phyloP scores from a whole-genome alignment of 2,888 invertebrate species.

The Sminthurinus aureus region DNA sequence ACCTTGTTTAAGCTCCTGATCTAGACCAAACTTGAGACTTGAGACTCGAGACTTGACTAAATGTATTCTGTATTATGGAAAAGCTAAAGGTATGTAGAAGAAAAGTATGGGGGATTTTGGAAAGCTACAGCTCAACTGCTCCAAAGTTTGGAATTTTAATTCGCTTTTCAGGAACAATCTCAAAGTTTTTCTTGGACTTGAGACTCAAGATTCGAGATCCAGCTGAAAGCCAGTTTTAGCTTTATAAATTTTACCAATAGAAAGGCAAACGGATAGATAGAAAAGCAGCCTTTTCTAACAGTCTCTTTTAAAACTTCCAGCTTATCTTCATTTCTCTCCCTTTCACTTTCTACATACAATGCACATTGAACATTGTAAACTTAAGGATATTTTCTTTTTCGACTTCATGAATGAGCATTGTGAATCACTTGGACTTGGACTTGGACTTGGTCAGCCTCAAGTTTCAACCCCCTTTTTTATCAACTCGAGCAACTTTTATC shows the following conservation, averaged over 20 bases:
- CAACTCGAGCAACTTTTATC: conserved; percentile 16
- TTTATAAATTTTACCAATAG: no score
- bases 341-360: no score
- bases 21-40: background rate
- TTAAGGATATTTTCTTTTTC: no score
- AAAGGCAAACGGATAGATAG: no score
- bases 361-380: no score
- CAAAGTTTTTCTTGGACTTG: conserved; percentile 13
- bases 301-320: background rate
- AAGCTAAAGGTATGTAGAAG: background rate
- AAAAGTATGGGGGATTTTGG: conserved; percentile 33
- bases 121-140: conserved; percentile 33
- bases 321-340: background rate
- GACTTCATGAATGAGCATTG: no score
- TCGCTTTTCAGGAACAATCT: conserved; percentile 19
- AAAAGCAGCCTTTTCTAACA: background rate
- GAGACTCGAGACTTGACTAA: no score
- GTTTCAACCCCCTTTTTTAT: background rate
- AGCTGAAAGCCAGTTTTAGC: background rate
- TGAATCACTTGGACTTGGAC: no score
- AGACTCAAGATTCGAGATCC: background rate
- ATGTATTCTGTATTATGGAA: no score
- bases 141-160: conserved; percentile 47
- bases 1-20: conserved; percentile 10
- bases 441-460: background rate